A percentile compares a stretch with the other conserved stretches of the same genome.
Evolutionary conservation across 2,113 vertebrate genomes (phyloP).

Genomic region (Daphoenositta chrysoptera): DNA sequence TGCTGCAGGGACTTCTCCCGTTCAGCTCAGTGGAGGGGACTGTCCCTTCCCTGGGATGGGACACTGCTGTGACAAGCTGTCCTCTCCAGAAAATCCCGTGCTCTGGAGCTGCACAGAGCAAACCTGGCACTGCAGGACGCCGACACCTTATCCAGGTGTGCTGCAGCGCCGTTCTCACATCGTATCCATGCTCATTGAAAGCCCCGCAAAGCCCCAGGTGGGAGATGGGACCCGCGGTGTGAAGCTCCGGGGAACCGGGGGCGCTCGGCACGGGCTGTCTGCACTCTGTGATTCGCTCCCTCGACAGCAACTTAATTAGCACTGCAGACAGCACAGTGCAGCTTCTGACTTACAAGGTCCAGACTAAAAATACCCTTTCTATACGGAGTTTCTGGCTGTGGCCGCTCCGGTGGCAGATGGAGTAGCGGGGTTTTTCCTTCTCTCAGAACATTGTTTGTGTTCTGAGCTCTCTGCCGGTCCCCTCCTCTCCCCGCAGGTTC

Average conservation of each 20-base stretch:
- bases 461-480: background rate
- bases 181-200: background rate
- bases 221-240: background rate
- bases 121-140: background rate
- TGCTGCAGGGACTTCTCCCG: background rate
- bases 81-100: fast-evolving
- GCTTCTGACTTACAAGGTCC: background rate
- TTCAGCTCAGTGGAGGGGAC: fast-evolving
- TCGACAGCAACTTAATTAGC: fast-evolving
- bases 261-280: background rate
- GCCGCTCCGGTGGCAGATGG: background rate
- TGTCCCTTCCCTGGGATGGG: background rate
- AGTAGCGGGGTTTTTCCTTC: fast-evolving
- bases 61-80: background rate
- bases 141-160: background rate
- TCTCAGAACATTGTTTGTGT: background rate
- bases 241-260: background rate
- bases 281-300: background rate
- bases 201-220: fast-evolving
- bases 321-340: background rate
- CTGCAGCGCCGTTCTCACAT: background rate
- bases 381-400: background rate
- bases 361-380: background rate
- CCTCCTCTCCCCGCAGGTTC: background rate
- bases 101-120: background rate